Base-by-base conservation (phyloP, 2,888 invertebrate species). In the Acleris emargana region DNA sequence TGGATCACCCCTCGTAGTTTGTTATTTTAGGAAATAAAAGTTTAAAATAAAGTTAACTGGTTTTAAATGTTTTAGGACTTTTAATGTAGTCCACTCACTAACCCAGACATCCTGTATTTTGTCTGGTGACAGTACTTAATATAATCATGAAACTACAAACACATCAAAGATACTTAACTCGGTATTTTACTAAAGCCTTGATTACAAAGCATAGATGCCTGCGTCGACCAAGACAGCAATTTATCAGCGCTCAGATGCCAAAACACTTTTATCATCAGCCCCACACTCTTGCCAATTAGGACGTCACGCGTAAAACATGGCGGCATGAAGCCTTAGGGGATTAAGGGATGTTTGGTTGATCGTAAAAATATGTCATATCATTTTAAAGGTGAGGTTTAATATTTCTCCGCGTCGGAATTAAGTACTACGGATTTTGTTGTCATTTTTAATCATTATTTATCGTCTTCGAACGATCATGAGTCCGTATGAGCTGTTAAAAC, bases 241-340 rank as follows among this genome's bases (percentile, higher is more conserved):
- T 53, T 61, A 32, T 61, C 45, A 18, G 16, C 20, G 9, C 53
- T 28, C 17, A 47, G 53, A 53, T 53, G 53, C 47, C 28, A 32
- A 45, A 43, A 61, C 47, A 18, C 54, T 54, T 53, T 62, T 61
- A 61, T 61, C 61, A 61, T 47, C 43, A 52, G 49, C 28, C 22
- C 3, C 55, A 50, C 22, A 49, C 42, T 25, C 32, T 38, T 20
- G 51, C 62, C 62, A 58, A 62, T 62, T 62, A 62, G 51, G 43
- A 43, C 57, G 42, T 50, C 43, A 57, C 25, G 51, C 62, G 32
- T 57, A 62, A 62, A 62, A 62, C 51, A 57, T 25, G 38, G 49
- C 6, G 42, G 20, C 38, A 11, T 25, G n/a, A 18, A 28, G 43
- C 43, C 28, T 62, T 51, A 32, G 20, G 51, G 51, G 17, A 1